Evolutionary conservation across 2,113 vertebrate genomes (phyloP), one percentile per base, ranked within the genome.

Genomic region (Hydrolagus affinis): DNA sequence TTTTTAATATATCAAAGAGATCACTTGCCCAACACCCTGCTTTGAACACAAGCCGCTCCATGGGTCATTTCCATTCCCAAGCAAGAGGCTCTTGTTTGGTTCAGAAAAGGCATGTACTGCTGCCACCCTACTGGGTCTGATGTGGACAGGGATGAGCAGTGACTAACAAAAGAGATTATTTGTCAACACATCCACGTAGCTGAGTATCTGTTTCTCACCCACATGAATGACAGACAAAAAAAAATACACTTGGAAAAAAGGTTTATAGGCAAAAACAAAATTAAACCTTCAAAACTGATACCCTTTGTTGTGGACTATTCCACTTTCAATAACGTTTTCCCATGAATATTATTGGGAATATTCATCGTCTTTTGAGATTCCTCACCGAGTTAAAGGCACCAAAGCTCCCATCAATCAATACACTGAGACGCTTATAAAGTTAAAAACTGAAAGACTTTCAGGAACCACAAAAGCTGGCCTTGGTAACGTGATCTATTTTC

Each of bases 401-500:
- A 44, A 44, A 44, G 44, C 44, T 44, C 44, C n/a, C 44, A 44
- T 44, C 44, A 77, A n/a, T 57, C 75, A 77, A 78, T 60, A 10
- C 57, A 78, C 75, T 78, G 56, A 23, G n/a, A 60, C n/a, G n/a
- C 32, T 75, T 44, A 6, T 15, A 60, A 78, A 14, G 57, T 60
- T 78, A 8, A 59, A 78, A 60, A 78, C 56, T 78, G 21, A 78
- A 59, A 78, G 44, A 78, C 57, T 59, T 25, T 19, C 12, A 78
- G 11, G 57, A 78, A 23, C n/a, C 75, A 78, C 57, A 78, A 78
- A 78, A 78, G 57, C 60, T 78, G 57, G 75, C 23, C 60, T 78
- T n/a, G n/a, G 75, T 78, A 78, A 78, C 75, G 60, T 78, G 75
- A 77, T 78, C 57, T 10, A 11, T 71, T 78, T 78, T 78, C 21